Conservation (phyloP, 2,797 vertebrate species). For the Gallirallus australis region DNA sequence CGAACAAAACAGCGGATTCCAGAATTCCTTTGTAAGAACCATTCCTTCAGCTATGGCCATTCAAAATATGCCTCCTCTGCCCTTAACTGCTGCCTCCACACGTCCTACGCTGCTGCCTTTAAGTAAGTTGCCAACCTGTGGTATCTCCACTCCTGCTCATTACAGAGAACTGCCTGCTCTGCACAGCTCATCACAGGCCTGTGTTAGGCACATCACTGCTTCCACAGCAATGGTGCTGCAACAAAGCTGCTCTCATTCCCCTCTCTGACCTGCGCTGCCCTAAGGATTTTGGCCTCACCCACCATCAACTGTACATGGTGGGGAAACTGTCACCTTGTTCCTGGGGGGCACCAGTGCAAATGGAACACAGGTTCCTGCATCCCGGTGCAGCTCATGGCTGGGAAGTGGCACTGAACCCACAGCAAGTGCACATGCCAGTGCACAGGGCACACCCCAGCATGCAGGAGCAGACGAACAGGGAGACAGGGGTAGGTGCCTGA, state of each 20-base stretch:
- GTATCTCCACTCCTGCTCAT: not conserved
- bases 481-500: not conserved
- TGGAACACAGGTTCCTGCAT: not conserved
- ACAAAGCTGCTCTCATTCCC: not conserved
- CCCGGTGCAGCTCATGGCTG: not conserved
- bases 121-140: not conserved
- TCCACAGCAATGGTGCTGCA: not conserved
- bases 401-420: not conserved
- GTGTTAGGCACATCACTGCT: not conserved
- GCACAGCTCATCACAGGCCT: not conserved
- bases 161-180: not conserved
- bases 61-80: not conserved
- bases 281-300: not conserved
- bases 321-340: not conserved
- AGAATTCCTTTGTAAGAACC: not conserved
- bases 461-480: not conserved
- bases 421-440: fast-evolving
- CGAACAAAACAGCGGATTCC: fast-evolving
- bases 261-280: not conserved
- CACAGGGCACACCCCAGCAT: not conserved
- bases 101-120: not conserved
- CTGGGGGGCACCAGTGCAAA: not conserved
- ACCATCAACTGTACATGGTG: fast-evolving
- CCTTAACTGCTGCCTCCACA: not conserved
- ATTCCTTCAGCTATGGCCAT: not conserved